Evolutionary conservation across 2,797 vertebrate species (phyloP).

Genomic region (Nasua narica): DNA sequence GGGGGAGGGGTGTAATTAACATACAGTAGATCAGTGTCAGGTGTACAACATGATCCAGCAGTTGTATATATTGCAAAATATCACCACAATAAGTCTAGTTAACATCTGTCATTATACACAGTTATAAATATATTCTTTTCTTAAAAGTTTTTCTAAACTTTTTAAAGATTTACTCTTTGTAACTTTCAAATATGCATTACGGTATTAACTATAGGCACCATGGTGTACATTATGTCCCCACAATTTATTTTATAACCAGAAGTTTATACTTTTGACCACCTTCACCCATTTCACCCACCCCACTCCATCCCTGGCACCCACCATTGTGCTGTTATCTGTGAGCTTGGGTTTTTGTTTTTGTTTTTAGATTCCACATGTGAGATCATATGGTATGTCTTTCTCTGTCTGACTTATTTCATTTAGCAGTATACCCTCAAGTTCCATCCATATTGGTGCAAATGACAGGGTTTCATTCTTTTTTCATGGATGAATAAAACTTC

Average conservation of each 20-base stretch:
- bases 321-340: neutral
- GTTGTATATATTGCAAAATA: neutral
- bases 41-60: neutral
- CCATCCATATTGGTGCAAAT: neutral
- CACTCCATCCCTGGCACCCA: neutral
- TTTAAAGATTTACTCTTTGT: neutral
- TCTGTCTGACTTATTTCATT: neutral
- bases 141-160: neutral
- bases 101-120: neutral
- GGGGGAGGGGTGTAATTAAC: neutral
- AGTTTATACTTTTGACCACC: neutral
- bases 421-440: neutral
- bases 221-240: neutral
- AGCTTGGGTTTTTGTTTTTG: neutral
- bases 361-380: neutral
- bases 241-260: neutral
- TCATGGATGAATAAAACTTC: neutral
- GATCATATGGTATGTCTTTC: neutral
- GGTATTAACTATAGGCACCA: neutral
- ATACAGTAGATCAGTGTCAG: neutral
- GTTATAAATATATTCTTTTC: neutral
- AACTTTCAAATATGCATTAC: neutral
- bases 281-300: neutral
- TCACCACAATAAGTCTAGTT: neutral
- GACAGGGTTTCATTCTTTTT: neutral